phyloP scores from a whole-genome alignment of 2,797 vertebrate species.

The Tapera naevia region DNA sequence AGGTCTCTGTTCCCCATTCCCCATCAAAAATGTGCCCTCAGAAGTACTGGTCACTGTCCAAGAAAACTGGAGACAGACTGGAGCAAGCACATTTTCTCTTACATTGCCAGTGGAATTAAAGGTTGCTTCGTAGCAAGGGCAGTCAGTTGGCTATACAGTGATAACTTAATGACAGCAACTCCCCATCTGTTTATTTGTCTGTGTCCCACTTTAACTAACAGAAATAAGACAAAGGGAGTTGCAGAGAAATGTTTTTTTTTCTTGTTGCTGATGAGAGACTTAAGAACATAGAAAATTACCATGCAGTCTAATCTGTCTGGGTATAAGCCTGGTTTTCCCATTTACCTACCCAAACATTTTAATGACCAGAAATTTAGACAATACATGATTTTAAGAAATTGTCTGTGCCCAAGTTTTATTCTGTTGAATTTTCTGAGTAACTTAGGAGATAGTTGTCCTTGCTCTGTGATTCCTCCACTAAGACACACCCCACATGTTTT shows the following conservation, averaged over 20 bases:
- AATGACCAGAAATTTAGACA: background rate
- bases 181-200: background rate
- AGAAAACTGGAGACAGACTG: background rate
- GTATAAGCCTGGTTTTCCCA: background rate
- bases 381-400: background rate
- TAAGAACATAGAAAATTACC: background rate
- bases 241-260: background rate
- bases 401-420: background rate
- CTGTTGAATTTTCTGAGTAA: background rate
- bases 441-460: background rate
- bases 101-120: background rate
- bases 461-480: background rate
- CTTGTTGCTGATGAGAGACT: background rate
- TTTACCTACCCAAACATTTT: background rate
- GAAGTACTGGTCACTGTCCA: background rate
- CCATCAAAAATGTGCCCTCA: accelerated
- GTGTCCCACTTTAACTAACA: background rate
- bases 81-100: background rate
- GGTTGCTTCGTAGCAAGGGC: background rate
- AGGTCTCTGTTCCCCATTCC: background rate
- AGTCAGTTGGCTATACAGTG: background rate
- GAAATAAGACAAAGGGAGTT: background rate
- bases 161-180: background rate
- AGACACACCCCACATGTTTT: background rate
- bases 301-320: background rate